phyloP scores from a whole-genome alignment of 2,888 invertebrate species.

The Acanthoscelides obtectus region DNA sequence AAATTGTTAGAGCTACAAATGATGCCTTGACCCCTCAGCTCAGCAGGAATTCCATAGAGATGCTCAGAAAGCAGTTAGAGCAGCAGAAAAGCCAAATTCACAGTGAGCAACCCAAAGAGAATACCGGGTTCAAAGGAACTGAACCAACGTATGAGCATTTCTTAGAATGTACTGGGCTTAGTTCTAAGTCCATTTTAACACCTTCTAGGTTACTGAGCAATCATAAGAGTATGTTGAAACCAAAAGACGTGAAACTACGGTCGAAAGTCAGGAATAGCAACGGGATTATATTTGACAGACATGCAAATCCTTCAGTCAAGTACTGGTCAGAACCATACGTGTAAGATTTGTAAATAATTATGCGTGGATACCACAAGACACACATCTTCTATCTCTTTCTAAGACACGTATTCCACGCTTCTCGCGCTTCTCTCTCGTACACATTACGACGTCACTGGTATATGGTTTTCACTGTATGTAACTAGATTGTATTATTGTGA shows the following conservation, averaged over 20 bases:
- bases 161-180: slow-evolving; percentile 72
- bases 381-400: too few species aligned
- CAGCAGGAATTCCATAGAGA: slow-evolving; percentile 36
- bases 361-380: too few species aligned
- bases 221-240: slow-evolving; percentile 71
- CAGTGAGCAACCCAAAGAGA: slow-evolving; percentile 33
- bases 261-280: slow-evolving; percentile 58
- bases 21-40: slow-evolving; percentile 31
- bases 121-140: slow-evolving; percentile 33
- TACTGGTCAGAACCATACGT: slow-evolving; percentile 47
- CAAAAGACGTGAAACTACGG: slow-evolving; percentile 72
- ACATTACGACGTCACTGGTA: too few species aligned
- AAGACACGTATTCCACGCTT: too few species aligned
- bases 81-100: slow-evolving; percentile 41
- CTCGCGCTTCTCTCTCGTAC: too few species aligned
- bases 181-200: slow-evolving; percentile 72
- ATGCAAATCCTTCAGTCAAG: slow-evolving; percentile 44
- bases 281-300: slow-evolving; percentile 46
- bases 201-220: slow-evolving; percentile 64
- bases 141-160: slow-evolving; percentile 67
- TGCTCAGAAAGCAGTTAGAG: slow-evolving; percentile 40
- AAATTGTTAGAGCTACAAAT: slow-evolving; percentile 36
- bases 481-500: too few species aligned
- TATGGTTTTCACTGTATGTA: too few species aligned
- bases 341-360: slow-evolving; percentile 19